These are phyloP conservation scores for Caenorhabditis zanzibari DNA, from an alignment of 2,888 invertebrate genomes.

Conservation along the genomic window DNA sequence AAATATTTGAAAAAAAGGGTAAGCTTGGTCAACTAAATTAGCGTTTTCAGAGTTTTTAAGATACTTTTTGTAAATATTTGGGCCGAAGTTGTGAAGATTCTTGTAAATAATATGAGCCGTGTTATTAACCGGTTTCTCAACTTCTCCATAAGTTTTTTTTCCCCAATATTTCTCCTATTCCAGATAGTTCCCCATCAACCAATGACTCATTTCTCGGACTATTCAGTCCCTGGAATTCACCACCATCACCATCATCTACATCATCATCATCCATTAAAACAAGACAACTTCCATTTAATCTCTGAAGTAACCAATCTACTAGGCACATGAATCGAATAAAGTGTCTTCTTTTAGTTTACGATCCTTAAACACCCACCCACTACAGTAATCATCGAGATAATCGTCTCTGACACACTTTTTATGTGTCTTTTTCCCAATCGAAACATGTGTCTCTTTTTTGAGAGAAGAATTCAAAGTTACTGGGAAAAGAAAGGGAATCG, in stretches of 20 bases:
- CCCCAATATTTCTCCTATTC: too few species aligned
- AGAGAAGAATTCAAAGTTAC: neutral
- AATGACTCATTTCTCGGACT: conserved; percentile 33
- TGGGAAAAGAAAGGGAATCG: neutral
- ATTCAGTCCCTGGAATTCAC: conserved; percentile 13
- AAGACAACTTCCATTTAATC: conserved; percentile 62
- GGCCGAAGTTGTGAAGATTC: too few species aligned
- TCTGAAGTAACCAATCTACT: conserved; percentile 69
- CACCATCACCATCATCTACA: conserved; percentile 24
- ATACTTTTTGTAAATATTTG: too few species aligned
- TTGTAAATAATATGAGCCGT: too few species aligned
- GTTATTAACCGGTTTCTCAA: too few species aligned
- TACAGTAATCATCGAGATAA: conserved; percentile 34
- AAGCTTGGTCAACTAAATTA: too few species aligned
- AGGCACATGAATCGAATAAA: conserved; percentile 40
- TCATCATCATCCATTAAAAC: conserved; percentile 40
- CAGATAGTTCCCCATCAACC: conserved; percentile 25
- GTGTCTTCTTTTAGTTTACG: conserved; percentile 31
- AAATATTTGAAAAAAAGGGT: too few species aligned
- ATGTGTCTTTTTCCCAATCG: conserved; percentile 11
- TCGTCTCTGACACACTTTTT: conserved; percentile 46
- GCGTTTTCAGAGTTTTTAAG: too few species aligned
- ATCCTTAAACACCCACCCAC: neutral
- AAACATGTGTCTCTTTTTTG: conserved; percentile 42
- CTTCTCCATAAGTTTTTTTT: too few species aligned